Conservation (phyloP, 1,140 invertebrate species). For the Drosophila arawakana region DNA sequence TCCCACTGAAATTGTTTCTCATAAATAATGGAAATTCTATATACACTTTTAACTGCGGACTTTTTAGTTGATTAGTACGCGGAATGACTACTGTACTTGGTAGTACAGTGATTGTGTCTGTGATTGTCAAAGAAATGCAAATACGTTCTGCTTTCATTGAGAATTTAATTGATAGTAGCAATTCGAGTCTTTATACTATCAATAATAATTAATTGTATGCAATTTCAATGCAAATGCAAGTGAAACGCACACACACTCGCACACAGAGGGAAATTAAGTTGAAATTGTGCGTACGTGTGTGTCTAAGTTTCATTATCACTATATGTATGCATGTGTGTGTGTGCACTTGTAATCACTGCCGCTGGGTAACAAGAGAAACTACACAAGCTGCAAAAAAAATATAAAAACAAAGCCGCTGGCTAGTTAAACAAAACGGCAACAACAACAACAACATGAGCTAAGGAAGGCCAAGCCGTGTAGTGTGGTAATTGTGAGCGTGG, state of each 20-base stretch:
- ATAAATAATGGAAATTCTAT: neutral
- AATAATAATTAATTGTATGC: constrained; percentile 31
- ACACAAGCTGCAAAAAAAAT: constrained; percentile 15
- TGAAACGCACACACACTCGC: constrained; percentile 29
- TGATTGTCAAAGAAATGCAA: constrained; percentile 19
- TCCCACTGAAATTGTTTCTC: neutral
- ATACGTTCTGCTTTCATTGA: constrained; percentile 42
- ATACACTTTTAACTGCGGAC: neutral
- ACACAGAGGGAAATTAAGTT: too few species aligned
- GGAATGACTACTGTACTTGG: neutral
- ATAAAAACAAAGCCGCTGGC: constrained; percentile 18
- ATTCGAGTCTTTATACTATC: constrained; percentile 25
- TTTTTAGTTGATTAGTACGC: neutral
- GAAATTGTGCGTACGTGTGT: neutral
- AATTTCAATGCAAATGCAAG: constrained; percentile 43
- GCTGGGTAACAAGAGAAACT: constrained; percentile 49
- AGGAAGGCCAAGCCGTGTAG: constrained; percentile 47
- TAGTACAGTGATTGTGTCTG: neutral
- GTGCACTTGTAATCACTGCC: constrained; percentile 43
- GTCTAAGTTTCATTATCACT: constrained; percentile 13
- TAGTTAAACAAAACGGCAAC: constrained; percentile 25
- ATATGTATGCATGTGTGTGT: constrained; percentile 7
- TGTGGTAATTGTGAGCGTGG: constrained; percentile 31
- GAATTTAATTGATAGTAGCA: constrained; percentile 39
- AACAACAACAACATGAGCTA: constrained; percentile 17